Percentiles rank a stretch among this genome's conserved stretches.
These are phyloP conservation scores for Dusona sp. DNA, from an alignment of 2,888 invertebrate species.

Conservation along the genomic window DNA sequence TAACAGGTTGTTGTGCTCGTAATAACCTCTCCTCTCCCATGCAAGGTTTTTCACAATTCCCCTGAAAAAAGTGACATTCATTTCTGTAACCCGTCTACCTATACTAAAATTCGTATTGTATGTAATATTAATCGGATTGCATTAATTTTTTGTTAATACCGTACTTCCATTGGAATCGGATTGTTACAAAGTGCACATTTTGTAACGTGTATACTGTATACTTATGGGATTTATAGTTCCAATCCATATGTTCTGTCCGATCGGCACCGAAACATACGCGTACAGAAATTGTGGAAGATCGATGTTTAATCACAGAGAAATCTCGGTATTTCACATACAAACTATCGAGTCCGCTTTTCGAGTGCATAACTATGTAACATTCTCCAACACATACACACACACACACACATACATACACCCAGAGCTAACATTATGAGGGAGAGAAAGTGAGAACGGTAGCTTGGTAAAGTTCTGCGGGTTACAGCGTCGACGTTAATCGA, in stretches of 20 bases:
- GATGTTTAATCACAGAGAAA: constrained; percentile 52
- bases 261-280: not conserved
- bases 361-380: not conserved
- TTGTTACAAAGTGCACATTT: not conserved
- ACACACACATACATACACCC: not conserved
- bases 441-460: not conserved
- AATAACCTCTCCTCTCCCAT: not conserved
- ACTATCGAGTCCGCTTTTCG: constrained; percentile 34
- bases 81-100: not conserved
- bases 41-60: not conserved
- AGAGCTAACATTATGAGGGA: not conserved
- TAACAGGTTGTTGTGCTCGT: too few relatives aligned
- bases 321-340: constrained; percentile 36
- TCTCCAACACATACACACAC: not conserved
- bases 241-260: not conserved
- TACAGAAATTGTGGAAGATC: constrained; percentile 20
- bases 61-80: not conserved
- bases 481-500: constrained; percentile 55
- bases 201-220: not conserved
- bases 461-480: constrained; percentile 3
- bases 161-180: not conserved
- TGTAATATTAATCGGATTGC: too few relatives aligned
- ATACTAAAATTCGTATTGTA: too few relatives aligned
- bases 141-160: too few relatives aligned
- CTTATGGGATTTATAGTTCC: constrained; percentile 8